These are phyloP conservation scores for Perognathus longimembris DNA, from an alignment of 2,113 vertebrate species.

Conservation along the genomic window DNA sequence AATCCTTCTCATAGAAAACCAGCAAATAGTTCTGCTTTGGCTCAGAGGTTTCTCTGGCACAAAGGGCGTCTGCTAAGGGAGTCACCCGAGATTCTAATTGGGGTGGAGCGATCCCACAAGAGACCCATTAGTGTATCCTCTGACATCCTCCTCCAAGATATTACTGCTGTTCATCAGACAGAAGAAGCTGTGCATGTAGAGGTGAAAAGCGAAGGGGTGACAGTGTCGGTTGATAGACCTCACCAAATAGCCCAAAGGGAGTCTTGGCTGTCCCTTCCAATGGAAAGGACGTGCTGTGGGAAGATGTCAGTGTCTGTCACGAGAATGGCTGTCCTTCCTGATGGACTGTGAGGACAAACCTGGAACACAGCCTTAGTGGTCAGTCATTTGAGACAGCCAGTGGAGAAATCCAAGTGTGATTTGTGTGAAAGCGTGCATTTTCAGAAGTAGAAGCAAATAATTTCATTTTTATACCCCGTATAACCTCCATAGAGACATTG, in stretches of 20 bases:
- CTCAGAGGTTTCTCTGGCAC: slow-evolving; percentile 28
- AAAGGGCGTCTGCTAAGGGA: background rate
- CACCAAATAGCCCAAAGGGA: slow-evolving; percentile 42
- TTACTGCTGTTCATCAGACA: background rate
- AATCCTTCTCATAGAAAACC: slow-evolving; percentile 49
- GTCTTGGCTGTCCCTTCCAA: slow-evolving; percentile 50
- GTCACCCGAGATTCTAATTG: slow-evolving; percentile 14
- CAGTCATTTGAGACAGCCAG: fast-evolving
- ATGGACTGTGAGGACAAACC: slow-evolving; percentile 40
- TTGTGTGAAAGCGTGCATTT: background rate
- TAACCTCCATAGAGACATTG: background rate
- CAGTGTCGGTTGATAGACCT: slow-evolving; percentile 47
- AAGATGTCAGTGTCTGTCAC: slow-evolving; percentile 32
- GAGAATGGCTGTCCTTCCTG: slow-evolving; percentile 18
- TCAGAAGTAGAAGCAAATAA: background rate
- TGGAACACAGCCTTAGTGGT: background rate
- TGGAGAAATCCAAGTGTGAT: background rate
- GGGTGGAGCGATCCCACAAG: slow-evolving; percentile 6
- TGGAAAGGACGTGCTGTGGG: background rate
- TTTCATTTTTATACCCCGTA: background rate
- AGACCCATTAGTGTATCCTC: background rate
- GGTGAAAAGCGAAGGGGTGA: slow-evolving; percentile 25
- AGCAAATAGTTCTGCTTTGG: background rate
- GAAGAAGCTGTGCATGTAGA: background rate
- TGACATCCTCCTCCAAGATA: slow-evolving; percentile 27